Evolutionary conservation across 2,888 invertebrate species (phyloP), one percentile per base, ranked within the genome.

Genomic region (Drosophila mayaguana): DNA sequence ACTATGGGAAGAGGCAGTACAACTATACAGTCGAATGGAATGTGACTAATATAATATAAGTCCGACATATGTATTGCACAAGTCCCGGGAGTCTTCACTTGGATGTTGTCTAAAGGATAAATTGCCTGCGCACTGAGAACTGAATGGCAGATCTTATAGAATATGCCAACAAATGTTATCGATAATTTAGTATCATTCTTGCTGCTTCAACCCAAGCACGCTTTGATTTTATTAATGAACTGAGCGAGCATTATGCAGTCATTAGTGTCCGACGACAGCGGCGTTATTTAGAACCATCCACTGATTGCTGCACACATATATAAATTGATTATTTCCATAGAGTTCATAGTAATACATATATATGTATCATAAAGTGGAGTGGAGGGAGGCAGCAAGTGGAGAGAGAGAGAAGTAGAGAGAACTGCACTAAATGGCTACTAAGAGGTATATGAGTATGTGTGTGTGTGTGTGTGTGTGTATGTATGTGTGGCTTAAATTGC

Each of bases 401-500:
- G 32, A 28, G 12, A 18, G 18, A 1, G 12, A 18, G 50, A 18
- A 32, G 32, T 32, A 22, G 11, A 9, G 20, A 51, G 32, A 32
- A 7, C 6, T 34, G 34, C 45, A 56, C 20, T 60, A 60, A 60
- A 42, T 43, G 25, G 32, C 34, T 12, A 42, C 43, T n/a, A 36
- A 43, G n/a, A 18, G 45, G 43, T 16, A 55, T 53, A 32, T 34
- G 34, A 12, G 34, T 34, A 40, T 43, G 66, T 66, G 53, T 12
- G 43, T 14, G 22, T n/a, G 56, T 34, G 46, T 20, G 57, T 45
- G 43, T 28, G 11, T 42, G 62, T 62, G 53, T 42, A 42, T 60
- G 68, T 54, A 43, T 45, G 60, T 48, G 20, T 40, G 59, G 28
- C 32, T 50, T 63, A 66, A 81, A 79, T 81, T 64, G 77, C 70